These are phyloP conservation scores for Natator depressus DNA, from an alignment of 2,113 vertebrate genomes.

Conservation along the genomic window DNA sequence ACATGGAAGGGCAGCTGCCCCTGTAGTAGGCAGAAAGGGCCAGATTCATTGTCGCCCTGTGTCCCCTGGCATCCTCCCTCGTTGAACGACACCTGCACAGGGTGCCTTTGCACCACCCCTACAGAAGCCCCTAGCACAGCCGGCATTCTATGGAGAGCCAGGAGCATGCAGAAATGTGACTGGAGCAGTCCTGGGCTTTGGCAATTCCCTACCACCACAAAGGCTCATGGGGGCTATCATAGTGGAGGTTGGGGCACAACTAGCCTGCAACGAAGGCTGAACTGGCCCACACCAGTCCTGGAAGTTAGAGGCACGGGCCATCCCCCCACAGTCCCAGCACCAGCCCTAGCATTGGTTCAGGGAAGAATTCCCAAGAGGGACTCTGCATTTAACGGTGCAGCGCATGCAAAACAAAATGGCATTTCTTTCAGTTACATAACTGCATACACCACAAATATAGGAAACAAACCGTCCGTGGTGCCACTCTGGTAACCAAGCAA, in stretches of 20 bases:
- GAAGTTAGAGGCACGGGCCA: neutral
- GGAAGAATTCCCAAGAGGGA: accelerated
- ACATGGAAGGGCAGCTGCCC: neutral
- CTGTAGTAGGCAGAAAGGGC: neutral
- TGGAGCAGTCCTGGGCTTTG: neutral
- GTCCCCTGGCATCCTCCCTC: neutral
- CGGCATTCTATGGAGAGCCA: neutral
- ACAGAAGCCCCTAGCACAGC: neutral
- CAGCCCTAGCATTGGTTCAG: neutral
- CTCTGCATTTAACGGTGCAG: accelerated
- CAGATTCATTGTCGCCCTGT: neutral
- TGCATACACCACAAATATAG: neutral
- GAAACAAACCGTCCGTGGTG: neutral
- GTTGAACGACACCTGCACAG: no score
- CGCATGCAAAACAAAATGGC: neutral
- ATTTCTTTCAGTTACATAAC: neutral
- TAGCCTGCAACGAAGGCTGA: neutral
- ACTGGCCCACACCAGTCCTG: neutral
- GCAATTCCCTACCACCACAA: neutral
- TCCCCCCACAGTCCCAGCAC: neutral
- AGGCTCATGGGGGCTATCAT: neutral
- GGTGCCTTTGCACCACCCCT: neutral
- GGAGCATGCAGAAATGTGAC: neutral
- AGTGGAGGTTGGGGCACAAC: neutral
- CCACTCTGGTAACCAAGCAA: neutral